phyloP scores from a whole-genome alignment of 2,113 vertebrate genomes.

The Tapirus terrestris region DNA sequence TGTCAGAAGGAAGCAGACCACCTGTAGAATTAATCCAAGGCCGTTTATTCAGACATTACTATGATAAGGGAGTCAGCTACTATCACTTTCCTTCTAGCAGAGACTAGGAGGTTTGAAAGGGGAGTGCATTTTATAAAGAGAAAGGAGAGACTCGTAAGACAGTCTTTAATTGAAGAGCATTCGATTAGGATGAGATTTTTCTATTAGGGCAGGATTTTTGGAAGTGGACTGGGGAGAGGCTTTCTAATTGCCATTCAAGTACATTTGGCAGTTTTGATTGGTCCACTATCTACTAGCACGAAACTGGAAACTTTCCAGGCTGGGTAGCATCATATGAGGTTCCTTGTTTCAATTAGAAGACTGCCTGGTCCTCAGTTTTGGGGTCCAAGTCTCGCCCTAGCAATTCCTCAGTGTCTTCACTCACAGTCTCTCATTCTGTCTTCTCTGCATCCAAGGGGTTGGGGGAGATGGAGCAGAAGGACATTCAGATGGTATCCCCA shows the following conservation, averaged over 20 bases:
- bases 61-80: background rate
- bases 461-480: background rate
- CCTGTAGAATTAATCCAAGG: constrained; percentile 11
- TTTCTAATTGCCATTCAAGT: background rate
- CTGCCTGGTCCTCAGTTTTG: background rate
- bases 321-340: background rate
- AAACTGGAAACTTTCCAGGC: background rate
- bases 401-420: background rate
- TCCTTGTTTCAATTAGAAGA: background rate
- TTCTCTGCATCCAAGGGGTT: background rate
- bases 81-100: background rate
- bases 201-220: background rate
- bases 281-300: background rate
- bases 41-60: background rate
- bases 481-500: background rate
- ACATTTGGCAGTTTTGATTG: background rate
- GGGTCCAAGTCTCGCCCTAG: background rate
- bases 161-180: background rate
- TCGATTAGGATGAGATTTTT: background rate
- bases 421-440: background rate
- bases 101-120: background rate
- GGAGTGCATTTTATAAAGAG: background rate
- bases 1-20: background rate
- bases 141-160: background rate
- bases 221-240: background rate